A percentile compares a stretch with the other conserved stretches of the same genome.
Evolutionary conservation across 2,113 vertebrate genomes (phyloP).

Genomic region (Ranitomeya variabilis): DNA sequence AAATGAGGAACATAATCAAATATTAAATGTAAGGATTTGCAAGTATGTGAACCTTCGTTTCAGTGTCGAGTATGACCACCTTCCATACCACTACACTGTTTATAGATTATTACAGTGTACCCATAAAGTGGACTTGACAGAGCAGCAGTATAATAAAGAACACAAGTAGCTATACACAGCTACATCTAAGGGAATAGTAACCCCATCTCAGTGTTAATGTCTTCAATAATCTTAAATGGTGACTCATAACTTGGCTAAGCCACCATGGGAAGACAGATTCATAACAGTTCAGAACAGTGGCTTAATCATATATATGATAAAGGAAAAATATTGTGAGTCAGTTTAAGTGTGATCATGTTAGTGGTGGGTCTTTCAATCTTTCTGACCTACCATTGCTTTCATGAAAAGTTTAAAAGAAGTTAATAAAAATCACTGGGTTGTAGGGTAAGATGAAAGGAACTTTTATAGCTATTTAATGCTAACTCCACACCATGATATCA

Average conservation of each 20-base stretch:
- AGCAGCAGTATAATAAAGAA: too few species aligned
- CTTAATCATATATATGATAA: neutral
- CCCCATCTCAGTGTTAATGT: too few species aligned
- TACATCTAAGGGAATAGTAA: neutral
- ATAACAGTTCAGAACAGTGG: neutral
- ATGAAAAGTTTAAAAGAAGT: slow-evolving; percentile 7
- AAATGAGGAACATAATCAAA: too few species aligned
- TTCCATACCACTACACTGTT: too few species aligned
- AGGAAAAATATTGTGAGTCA: neutral
- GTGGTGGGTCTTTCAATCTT: neutral
- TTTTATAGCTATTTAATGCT: neutral
- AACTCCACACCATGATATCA: neutral
- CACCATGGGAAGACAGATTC: neutral
- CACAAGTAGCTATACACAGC: neutral
- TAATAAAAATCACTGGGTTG: slow-evolving; percentile 8
- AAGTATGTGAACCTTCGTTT: too few species aligned
- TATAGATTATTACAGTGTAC: too few species aligned
- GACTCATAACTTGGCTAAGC: neutral
- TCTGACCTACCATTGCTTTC: neutral
- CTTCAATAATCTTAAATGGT: neutral
- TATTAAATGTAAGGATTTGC: too few species aligned
- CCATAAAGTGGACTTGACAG: too few species aligned
- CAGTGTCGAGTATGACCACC: too few species aligned
- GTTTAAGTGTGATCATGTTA: neutral
- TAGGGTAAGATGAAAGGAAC: slow-evolving; percentile 10